Base-by-base conservation (phyloP, 2,888 invertebrate species). In the Hedychridium roseum region DNA sequence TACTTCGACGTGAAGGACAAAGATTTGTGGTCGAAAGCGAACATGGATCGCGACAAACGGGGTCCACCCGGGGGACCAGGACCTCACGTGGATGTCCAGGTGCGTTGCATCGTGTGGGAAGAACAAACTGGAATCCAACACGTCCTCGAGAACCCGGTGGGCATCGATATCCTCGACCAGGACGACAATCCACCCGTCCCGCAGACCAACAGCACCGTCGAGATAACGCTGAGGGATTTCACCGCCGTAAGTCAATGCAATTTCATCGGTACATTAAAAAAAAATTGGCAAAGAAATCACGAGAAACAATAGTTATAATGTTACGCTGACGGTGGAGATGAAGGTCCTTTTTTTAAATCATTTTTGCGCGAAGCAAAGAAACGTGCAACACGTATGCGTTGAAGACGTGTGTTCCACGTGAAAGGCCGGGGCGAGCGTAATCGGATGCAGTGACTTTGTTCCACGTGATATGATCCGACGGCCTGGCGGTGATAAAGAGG, bases 91-190 rank as follows among this genome's bases (percentile, higher is more conserved):
- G 61, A 68, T 12, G 58, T 82, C 16, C 66, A 73, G 30, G 76
- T 82, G 2, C 73, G 71, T 40, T 83, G 82, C 64, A 77, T 79
- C 42, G 74, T 81, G 1, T 80, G 78, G 70, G 72, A 77, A 60
- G 66, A 74, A 14, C 67, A 64, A 9, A 76, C 79, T 11, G 76
- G 76, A 3, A 58, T 61, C 5, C 72, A 80, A 40, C 59, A 71
- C 36, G 70, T 73, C 0, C 59, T 76, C 11, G 64, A 70, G 18
- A 78, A 75, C 50, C 66, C 71, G 1, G 60, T 83, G 4, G 66
- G 73, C 31, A 70, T 86, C n/a, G 79, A 80, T 2, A 64, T 86
- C 21, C 76, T 85, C 55, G 83, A 84, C 57, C 79, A 82, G 35
- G 79, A 82, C 56, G 81, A 82, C 55, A 81, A 81, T 71, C 76